A percentile compares a stretch with the other conserved stretches of the same genome.
phyloP scores from a whole-genome alignment of 2,888 invertebrate genomes.

The Ypsolopha sequella region DNA sequence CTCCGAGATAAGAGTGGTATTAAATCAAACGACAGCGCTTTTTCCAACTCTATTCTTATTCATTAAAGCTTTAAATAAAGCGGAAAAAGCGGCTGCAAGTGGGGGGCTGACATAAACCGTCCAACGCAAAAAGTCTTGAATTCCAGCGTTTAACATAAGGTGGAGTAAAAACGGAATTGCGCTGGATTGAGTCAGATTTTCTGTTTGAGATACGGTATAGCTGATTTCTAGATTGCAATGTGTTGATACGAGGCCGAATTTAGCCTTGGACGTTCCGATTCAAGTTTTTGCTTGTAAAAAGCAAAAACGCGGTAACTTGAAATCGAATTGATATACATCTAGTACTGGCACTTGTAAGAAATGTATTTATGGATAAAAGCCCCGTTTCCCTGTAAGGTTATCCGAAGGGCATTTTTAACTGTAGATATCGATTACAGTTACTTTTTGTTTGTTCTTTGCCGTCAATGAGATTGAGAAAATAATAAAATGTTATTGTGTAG shows the following conservation, averaged over 20 bases:
- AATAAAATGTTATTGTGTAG: no score
- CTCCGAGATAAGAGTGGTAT: conserved; percentile 37
- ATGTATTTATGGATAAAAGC: no score
- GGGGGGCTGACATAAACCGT: conserved; percentile 64
- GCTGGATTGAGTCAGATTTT: conserved; percentile 14
- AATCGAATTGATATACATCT: not conserved
- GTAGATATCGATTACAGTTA: no score
- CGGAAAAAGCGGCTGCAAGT: conserved; percentile 46
- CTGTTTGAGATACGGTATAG: conserved; percentile 15
- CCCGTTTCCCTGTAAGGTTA: no score
- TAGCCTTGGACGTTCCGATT: not conserved
- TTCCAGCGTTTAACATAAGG: conserved; percentile 35
- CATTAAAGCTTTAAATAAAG: conserved; percentile 65
- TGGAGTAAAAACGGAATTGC: conserved; percentile 27
- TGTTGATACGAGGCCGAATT: conserved; percentile 1
- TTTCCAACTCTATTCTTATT: conserved; percentile 58
- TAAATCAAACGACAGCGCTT: conserved; percentile 54
- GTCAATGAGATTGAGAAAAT: no score
- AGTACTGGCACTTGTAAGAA: no score
- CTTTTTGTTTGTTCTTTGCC: no score
- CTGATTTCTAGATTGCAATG: conserved; percentile 1
- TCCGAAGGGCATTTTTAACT: no score
- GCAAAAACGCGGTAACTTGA: not conserved
- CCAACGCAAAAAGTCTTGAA: conserved; percentile 14
- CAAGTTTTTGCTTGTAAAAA: not conserved